Evolutionary conservation across 1,140 invertebrate genomes (phyloP), one percentile per base, ranked within the genome.

Genomic region (Cydia amplana): DNA sequence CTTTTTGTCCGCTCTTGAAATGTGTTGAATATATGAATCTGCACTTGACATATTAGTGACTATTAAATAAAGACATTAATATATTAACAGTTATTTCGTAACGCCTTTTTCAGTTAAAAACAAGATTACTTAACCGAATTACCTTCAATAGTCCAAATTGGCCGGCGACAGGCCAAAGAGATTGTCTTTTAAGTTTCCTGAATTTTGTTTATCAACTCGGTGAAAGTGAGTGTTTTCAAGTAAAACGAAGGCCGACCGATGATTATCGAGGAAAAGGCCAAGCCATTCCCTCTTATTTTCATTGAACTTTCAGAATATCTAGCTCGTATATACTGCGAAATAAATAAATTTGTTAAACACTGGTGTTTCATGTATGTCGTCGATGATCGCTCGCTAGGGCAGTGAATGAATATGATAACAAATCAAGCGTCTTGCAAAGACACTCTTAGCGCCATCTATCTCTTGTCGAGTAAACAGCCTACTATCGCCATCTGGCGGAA

Each of bases 131-230:
- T 49, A 82, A 82, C 80, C 77, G 75, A 81, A 81, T 88, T 83
- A 82, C 85, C 85, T 89, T 87, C 83, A 51, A 81, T 78, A 77
- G 67, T 51, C 83, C 77, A 85, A 87, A 87, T 82, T 74, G 75
- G 75, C 74, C 75, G 81, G 79, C 83, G 82, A 85, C 73, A 79
- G 77, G 79, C 65, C 67, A 83, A 85, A 83, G 80, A 82, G 83
- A 86, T 82, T 86, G 84, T 85, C 75, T 78, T 72, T 77, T 80
- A 83, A 82, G 79, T 87, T 89, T 90, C 89, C 88, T 83, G 83
- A 86, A 85, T 87, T 82, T 78, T 88, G 85, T 89, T 87, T 85
- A 85, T 85, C 82, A 75, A 79, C 43, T 79, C 74, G 77, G 87
- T 89, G 86, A 91, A 91, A 91, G 88, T 80, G 74, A 91, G 88